Evolutionary conservation across 2,888 invertebrate species (phyloP), one percentile per base, ranked within the genome.

Genomic region (Volucella zonaria): DNA sequence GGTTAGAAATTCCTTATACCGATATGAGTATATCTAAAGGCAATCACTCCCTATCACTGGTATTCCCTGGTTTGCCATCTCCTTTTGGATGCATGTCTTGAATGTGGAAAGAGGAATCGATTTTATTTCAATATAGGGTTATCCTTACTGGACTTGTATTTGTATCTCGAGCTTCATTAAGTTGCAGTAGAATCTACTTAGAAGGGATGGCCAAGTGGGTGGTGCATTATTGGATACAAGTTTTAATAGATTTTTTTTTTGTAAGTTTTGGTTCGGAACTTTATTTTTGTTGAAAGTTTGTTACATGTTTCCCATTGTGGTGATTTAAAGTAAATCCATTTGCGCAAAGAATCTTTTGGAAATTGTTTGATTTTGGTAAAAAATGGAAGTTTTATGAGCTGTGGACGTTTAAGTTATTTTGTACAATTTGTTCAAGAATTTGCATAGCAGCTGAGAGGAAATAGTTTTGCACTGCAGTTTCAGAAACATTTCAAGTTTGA

Each of bases 111-210:
- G 51, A 49, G 45, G 40, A 73, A 82, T 82, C 56, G 78, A 78
- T 82, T 78, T 82, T 74, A 45, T 18, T 68, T 68, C 73, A 56
- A 67, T 64, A 64, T 47, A 51, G 51, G 64, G 62, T 68, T 68
- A 78, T 74, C 61, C 62, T 82, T 74, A 66, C 52, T 73, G 31
- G 38, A 54, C 43, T 47, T 66, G 15, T n/a, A 59, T 56, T 49
- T 66, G 56, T 42, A 52, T 59, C 18, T 51, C 14, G 11, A 47
- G 51, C 51, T 66, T 40, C 54, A 51, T 64, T 59, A 43, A 51
- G 49, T 38, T 38, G 42, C 66, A 12, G 40, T 12, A 68, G 40
- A 40, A 61, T 62, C 49, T 56, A 62, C 38, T 31, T 6, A 31
- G 31, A 31, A 31, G 6, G 31, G 31, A 3, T 12, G n/a, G 4